These are phyloP conservation scores for Mormyrops boulengeri DNA, from an alignment of 2,797 vertebrate genomes.

Conservation along the genomic window DNA sequence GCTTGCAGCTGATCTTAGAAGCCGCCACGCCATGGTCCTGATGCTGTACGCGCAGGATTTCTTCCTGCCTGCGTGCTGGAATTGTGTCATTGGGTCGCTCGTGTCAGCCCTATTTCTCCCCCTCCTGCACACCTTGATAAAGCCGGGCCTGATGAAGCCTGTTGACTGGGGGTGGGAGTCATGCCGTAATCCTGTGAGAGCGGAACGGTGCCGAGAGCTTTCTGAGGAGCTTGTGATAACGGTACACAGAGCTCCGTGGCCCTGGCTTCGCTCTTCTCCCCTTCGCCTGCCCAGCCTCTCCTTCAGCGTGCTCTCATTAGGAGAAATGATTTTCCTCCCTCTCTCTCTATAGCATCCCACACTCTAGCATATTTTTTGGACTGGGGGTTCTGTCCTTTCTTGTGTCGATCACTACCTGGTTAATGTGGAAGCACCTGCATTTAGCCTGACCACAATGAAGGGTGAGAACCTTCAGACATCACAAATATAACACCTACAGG, in stretches of 20 bases:
- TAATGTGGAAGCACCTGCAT: background rate
- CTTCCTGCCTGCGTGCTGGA: background rate
- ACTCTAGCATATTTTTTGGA: background rate
- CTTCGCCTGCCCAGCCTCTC: background rate
- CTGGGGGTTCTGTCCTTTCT: background rate
- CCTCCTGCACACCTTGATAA: background rate
- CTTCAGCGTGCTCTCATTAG: background rate
- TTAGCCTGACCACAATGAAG: background rate
- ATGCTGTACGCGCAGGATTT: background rate
- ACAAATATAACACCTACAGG: background rate
- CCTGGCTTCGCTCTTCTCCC: background rate
- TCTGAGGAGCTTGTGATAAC: background rate
- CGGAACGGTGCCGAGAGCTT: background rate
- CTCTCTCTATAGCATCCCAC: background rate
- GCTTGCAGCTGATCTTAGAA: background rate
- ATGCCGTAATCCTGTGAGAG: background rate
- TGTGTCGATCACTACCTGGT: background rate
- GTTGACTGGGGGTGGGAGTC: background rate
- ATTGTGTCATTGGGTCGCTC: background rate
- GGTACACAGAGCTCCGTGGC: background rate
- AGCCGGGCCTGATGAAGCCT: background rate
- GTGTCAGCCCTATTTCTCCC: background rate
- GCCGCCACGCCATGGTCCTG: background rate
- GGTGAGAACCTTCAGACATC: background rate
- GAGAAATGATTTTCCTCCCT: background rate